Evolutionary conservation across 2,888 invertebrate genomes (phyloP).

Genomic region (Beris morrisii): DNA sequence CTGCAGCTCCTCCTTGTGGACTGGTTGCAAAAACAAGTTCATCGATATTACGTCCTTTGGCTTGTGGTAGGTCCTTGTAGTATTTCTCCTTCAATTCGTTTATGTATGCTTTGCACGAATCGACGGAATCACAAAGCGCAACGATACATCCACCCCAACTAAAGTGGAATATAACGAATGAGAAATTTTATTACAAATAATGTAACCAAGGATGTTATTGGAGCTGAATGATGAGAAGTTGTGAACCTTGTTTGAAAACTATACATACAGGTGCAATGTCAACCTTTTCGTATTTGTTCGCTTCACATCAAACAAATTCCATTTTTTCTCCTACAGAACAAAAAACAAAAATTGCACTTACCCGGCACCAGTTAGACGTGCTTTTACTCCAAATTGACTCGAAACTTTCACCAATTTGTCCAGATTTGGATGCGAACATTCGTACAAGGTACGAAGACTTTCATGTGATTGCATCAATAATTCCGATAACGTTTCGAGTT

Average conservation of each 20-base stretch:
- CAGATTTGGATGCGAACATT: conserved; percentile 89
- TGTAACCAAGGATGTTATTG: too few relatives aligned
- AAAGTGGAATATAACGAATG: conserved; percentile 9
- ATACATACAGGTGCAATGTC: too few relatives aligned
- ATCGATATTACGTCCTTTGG: conserved; percentile 59
- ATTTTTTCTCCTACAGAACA: conserved; percentile 10
- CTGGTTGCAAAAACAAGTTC: conserved; percentile 70
- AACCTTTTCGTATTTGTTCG: too few relatives aligned
- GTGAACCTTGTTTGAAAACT: too few relatives aligned
- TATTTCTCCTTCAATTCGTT: conserved; percentile 68
- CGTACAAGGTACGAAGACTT: conserved; percentile 82
- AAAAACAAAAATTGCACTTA: conserved; percentile 47
- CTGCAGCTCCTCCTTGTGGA: conserved; percentile 53
- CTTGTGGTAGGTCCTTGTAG: conserved; percentile 63
- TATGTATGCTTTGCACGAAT: conserved; percentile 69
- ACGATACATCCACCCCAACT: conserved; percentile 98
- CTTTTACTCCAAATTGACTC: conserved; percentile 68
- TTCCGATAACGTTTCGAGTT: conserved; percentile 66
- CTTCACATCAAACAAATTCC: not conserved
- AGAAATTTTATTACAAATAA: too few relatives aligned
- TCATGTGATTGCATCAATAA: conserved; percentile 89
- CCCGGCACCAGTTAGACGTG: conserved; percentile 95
- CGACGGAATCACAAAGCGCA: conserved; percentile 62
- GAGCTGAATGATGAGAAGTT: too few relatives aligned
- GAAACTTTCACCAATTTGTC: conserved; percentile 80